Percentiles rank a stretch among this genome's conserved stretches.
These are phyloP conservation scores for Hormaphis cornu DNA, from an alignment of 1,140 invertebrate genomes.

Conservation along the genomic window DNA sequence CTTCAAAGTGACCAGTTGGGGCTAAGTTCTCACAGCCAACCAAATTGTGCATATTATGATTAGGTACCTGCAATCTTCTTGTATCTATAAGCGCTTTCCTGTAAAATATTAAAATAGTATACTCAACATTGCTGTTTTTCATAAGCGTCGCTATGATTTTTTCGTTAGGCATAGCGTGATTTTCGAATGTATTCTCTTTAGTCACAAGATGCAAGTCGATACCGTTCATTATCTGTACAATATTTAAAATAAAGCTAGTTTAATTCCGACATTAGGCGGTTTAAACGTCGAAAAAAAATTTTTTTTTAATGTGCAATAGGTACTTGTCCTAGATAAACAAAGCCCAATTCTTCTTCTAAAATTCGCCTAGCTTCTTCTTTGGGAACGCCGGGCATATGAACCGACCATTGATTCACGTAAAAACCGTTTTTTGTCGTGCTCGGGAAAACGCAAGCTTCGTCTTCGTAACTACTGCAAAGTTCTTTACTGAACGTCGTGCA, in stretches of 20 bases:
- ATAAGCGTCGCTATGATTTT: background rate
- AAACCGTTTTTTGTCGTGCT: background rate
- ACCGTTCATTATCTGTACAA: background rate
- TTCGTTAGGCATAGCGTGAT: background rate
- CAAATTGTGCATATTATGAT: too few species aligned
- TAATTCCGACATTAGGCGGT: too few species aligned
- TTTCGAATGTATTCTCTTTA: background rate
- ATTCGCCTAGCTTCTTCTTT: background rate
- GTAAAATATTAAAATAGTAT: background rate
- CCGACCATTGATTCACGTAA: background rate
- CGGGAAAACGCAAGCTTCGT: background rate
- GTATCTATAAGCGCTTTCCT: too few species aligned
- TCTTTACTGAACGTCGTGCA: background rate
- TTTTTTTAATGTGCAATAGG: background rate
- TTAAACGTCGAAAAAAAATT: too few species aligned
- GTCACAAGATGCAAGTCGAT: background rate
- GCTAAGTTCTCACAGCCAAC: too few species aligned
- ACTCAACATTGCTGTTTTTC: background rate
- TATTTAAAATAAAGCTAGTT: too few species aligned
- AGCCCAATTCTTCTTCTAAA: background rate
- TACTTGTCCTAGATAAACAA: conserved; percentile 6
- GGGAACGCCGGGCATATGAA: background rate
- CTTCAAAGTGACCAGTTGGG: too few species aligned
- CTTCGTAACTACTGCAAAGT: background rate
- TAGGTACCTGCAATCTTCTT: too few species aligned